Evolutionary conservation across 2,113 vertebrate species (phyloP), one percentile per base, ranked within the genome.

Genomic region (Ophthalmolycus amberensis): DNA sequence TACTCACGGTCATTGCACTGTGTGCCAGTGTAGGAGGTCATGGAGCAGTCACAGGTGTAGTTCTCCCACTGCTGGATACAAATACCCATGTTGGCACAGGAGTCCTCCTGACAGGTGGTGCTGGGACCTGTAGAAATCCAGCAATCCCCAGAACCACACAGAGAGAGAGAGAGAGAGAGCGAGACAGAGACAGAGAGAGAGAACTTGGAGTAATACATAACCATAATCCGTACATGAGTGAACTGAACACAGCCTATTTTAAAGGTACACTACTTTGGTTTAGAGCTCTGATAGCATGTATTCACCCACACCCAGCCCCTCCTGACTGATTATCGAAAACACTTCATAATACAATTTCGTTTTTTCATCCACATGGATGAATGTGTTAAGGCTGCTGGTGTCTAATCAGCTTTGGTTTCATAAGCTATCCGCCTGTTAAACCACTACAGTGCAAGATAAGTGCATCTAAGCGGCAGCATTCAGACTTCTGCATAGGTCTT

Each of bases 61-160:
- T 98, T 98, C 91, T 99, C 98, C 98, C 98, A 99, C 9, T 98
- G 97, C 87, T 99, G 98, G 89, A 99, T 98, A 85, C 98, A 99
- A 88, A 99, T 96, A 0, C 98, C 98, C 88, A 98, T 97, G 94
- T 99, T 99, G 0, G 96, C 96, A 71, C 98, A 99, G 2, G 97
- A 99, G 91, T 99, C 97, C 92, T 99, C 98, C 86, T 99, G 97
- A 86, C 98, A 99, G 32, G 97, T 98, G 81, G 97, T 99, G 89
- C 97, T 99, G 0, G 98, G 97, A 90, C 98, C 98, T 99, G 69
- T 48, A 20, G 46, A 72, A 56, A 46, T 50, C 14, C 66, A 81
- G 12, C 32, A 63, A 71, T 27, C 50, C 38, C 48, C 56, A 64
- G 22, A 58, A 16, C 34, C 58, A 76, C 38, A 75, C 37, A 63